A percentile compares a stretch with the other conserved stretches of the same genome.
These are phyloP conservation scores for Ooceraea biroi DNA, from an alignment of 1,140 invertebrate species.

Conservation along the genomic window DNA sequence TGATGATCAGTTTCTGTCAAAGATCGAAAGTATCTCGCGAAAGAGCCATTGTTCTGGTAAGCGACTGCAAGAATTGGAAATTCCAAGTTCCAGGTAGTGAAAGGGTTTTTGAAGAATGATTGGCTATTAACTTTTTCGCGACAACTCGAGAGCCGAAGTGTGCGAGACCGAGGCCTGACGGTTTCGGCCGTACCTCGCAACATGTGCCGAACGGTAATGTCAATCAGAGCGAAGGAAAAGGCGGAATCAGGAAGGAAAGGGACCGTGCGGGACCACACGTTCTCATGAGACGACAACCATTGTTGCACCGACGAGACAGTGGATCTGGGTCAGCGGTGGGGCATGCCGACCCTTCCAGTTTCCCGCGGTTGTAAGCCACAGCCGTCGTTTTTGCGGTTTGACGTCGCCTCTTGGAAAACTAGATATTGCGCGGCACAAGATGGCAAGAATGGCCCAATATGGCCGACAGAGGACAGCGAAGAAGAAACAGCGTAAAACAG, in stretches of 20 bases:
- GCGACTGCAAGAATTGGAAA: background rate
- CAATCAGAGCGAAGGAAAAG: constrained; percentile 57
- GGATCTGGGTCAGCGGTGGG: constrained; percentile 78
- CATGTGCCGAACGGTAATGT: constrained; percentile 40
- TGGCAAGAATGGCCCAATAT: constrained; percentile 71
- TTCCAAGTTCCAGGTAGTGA: background rate
- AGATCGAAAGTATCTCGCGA: background rate
- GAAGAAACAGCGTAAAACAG: constrained; percentile 69
- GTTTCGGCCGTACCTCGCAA: constrained; percentile 24
- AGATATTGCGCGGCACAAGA: constrained; percentile 64
- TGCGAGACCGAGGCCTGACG: background rate
- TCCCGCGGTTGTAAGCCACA: constrained; percentile 75
- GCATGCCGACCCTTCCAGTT: constrained; percentile 74
- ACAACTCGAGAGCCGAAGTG: background rate
- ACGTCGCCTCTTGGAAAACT: constrained; percentile 72
- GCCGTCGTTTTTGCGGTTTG: constrained; percentile 75
- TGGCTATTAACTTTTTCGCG: background rate
- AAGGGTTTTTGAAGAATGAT: background rate
- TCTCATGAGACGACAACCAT: constrained; percentile 77
- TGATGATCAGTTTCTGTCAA: background rate
- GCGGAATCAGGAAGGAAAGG: constrained; percentile 69
- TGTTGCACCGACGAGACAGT: constrained; percentile 72
- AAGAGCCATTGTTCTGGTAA: background rate
- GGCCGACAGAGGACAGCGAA: constrained; percentile 66
- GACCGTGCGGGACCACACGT: constrained; percentile 69